Conservation (phyloP, 2,888 invertebrate genomes). For the Aspidiotus rigidus region DNA sequence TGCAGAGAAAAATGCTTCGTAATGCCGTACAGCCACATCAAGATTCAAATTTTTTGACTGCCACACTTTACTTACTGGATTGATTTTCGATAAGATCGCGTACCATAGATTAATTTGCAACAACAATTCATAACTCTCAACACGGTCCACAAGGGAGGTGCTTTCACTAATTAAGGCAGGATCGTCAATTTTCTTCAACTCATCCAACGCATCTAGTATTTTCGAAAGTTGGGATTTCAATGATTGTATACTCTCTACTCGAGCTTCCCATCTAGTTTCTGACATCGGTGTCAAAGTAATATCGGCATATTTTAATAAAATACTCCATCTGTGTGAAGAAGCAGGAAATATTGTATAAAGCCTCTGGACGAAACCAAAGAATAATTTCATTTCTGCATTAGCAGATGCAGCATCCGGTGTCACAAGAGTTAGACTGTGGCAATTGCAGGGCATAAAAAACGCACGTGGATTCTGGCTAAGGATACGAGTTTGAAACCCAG, state of each 20-base stretch:
- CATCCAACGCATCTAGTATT: not conserved
- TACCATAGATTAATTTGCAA: not conserved
- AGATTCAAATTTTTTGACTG: not conserved
- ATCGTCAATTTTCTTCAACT: slow-evolving; percentile 5
- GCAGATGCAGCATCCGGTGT: slow-evolving; percentile 7
- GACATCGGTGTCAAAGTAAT: slow-evolving; percentile 6
- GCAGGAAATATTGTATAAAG: slow-evolving; percentile 14
- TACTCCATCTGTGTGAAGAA: slow-evolving; percentile 5
- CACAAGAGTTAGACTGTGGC: not conserved
- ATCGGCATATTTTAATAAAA: not conserved
- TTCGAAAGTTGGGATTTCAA: slow-evolving; percentile 5
- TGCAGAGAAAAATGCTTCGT: not conserved
- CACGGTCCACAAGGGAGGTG: not conserved
- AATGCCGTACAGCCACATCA: not conserved
- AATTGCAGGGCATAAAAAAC: not conserved
- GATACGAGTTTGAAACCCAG: slow-evolving; percentile 3
- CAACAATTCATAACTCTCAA: not conserved
- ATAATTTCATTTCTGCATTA: not conserved
- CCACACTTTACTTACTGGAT: not conserved
- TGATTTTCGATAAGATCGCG: not conserved
- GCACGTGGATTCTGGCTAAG: not conserved
- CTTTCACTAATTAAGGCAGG: not conserved
- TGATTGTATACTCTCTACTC: slow-evolving; percentile 3
- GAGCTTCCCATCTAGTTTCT: slow-evolving; percentile 8
- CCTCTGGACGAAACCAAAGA: slow-evolving; percentile 12